Base-by-base conservation (phyloP, 2,797 vertebrate genomes). In the Streptopelia turtur region DNA sequence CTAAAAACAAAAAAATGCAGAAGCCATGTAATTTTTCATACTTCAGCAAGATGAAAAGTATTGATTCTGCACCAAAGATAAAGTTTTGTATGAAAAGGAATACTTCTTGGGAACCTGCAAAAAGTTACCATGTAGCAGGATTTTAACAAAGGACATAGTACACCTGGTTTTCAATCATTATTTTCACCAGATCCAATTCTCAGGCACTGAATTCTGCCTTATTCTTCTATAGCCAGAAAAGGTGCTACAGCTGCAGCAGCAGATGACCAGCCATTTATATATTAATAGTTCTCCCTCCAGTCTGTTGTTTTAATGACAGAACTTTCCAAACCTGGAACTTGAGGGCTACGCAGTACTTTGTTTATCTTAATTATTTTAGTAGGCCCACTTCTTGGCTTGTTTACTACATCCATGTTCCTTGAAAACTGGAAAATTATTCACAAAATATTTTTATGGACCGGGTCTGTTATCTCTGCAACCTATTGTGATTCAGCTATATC, bases 41-140 rank as follows among this genome's bases (percentile, higher is more conserved):
- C 50, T 84, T 84, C 63, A 90, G 70, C 59, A 79, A 70, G 21
- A 63, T 16, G 10, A 61, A 88, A 90, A 55, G 13, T 64, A 84
- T 41, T 76, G 35, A 82, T 87, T 80, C 39, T 28, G 14, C 25
- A 66, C 43, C 59, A 59, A 85, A 87, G 66, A 27, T 20, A 52
- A 76, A 80, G 37, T 39, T 60, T 13, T 53, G 6, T 16, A 45
- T n/a, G 43, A 41, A 79, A 65, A 55, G 7, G 23, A 92, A 33
- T 61, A 16, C 13, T 68, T 77, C 20, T 43, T 45, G 27, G n/a
- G 33, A 71, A 55, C 13, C 21, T 56, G 39, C 30, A 79, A 89
- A 70, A 56, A 5, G 1, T 27, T 70, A 57, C 28, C 0, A 0
- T 0, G 0, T 25, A 68, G 49, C 31, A 63, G 56, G 30, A 71